phyloP scores from a whole-genome alignment of 2,797 vertebrate genomes.

The Pseudomugil tenellus region DNA sequence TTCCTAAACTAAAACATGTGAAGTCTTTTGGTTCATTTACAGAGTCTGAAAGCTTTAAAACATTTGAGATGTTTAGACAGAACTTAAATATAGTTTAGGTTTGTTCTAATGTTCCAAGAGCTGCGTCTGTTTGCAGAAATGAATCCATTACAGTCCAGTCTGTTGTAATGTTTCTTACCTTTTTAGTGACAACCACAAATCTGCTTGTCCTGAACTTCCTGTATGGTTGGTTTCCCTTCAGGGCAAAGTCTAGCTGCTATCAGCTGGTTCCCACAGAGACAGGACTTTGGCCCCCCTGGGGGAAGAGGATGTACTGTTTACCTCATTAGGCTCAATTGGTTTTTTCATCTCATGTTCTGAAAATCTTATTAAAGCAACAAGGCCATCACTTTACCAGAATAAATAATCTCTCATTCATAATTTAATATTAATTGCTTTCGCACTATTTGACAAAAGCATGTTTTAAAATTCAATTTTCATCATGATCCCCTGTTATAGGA shows the following conservation, averaged over 20 bases:
- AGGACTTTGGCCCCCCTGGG: conserved; percentile 55
- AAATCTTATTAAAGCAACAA: conserved; percentile 54
- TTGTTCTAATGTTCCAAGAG: conserved; percentile 3
- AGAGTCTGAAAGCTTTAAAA: background rate
- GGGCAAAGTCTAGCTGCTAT: conserved; percentile 82
- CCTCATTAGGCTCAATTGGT: conserved; percentile 65
- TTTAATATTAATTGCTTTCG: conserved; percentile 11
- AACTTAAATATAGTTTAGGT: background rate
- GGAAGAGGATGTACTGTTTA: conserved; percentile 41
- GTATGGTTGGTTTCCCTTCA: conserved; percentile 42
- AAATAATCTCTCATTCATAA: conserved; percentile 12
- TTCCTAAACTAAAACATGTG: background rate
- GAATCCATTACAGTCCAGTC: conserved; percentile 21
- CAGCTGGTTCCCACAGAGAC: conserved; percentile 67
- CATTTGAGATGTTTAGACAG: background rate
- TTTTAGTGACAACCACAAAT: conserved; percentile 33
- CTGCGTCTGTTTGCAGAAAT: conserved; percentile 23
- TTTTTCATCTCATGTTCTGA: conserved; percentile 55
- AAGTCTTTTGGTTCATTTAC: conserved; percentile 7
- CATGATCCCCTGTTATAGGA: conserved; percentile 8
- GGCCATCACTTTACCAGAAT: conserved; percentile 16
- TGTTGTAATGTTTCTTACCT: conserved; percentile 64
- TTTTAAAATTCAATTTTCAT: conserved; percentile 12
- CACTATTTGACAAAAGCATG: conserved; percentile 11
- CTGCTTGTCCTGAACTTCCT: conserved; percentile 73